Evolutionary conservation across 37 sponge, comb jelly and placozoan species (phyloP), one percentile per base, ranked within the genome.

Genomic region (Spongia lamella): DNA sequence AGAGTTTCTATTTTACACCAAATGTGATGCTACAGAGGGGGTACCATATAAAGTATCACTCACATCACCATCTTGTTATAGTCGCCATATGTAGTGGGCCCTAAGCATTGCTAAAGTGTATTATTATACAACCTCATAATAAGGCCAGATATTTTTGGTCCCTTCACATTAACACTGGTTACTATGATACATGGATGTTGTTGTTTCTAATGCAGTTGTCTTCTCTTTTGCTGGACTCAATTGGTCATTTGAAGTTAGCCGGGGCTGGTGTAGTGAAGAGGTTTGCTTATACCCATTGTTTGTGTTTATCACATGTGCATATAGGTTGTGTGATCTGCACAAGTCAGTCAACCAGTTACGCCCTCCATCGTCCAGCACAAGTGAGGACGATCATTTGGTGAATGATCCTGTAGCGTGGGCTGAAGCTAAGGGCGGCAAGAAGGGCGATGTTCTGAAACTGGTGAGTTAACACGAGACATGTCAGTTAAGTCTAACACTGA

Each of bases 381-480:
- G 7, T 43, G 47, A 43, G 5, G 47, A 43, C 9, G 47, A 43
- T 43, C 5, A 43, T 43, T 43, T 43, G 47, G 9, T 43, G 5
- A 43, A 43, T 43, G 47, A 43, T 43, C 82, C 87, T 53, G 19
- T 27, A 9, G 77, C 58, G 0, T 52, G 36, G 15, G 19, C 31
- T 4, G 89, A 75, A 13, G 49, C 32, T 17, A 75, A 38, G 67
- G 86, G 84, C 60, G 92, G 92, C 38, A 92, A 92, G 81, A 87
- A 87, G 80, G 82, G 89, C 24, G 93, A 92, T 54, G 63, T 92
- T 38, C 39, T 81, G 11, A 92, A 84, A 53, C 67, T 92, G 67
- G 93, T 92, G 38, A 57, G 71, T 73, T 29, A 63, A 30, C 1
- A 3, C 14, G 17, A 14, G 30, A 38, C 22, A 60, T 73, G 37